Evolutionary conservation across 2,888 invertebrate species (phyloP), one percentile per base, ranked within the genome.

Genomic region (Tiphia femorata): DNA sequence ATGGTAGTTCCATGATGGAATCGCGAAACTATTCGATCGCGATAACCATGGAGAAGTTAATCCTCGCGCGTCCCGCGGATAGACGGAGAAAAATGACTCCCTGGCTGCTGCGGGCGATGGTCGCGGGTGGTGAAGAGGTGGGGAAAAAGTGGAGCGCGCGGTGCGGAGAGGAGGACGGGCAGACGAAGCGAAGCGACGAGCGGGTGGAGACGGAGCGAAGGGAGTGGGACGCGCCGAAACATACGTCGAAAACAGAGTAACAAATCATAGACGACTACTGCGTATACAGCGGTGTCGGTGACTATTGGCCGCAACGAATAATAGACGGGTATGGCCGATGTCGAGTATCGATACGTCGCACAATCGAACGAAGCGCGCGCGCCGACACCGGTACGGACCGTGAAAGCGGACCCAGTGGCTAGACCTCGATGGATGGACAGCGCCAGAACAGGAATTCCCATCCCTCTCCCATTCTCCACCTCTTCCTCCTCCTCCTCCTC

Each of bases 281-380:
- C 56, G 54, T 62, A 58, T 51, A 60, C 48, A 49, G 50, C 46
- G 55, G 48, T 60, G 57, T 35, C 49, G 51, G 64, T 72, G 76
- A 75, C 71, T 73, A 77, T 76, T 73, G 76, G 74, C 76, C 75
- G 75, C 75, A 75, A 73, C 75, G 72, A 77, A 80, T 77, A 81
- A 80, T 79, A 74, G 77, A 75, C 72, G 73, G 76, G 73, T 68
- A 70, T 51, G 59, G 64, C 73, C 65, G 72, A 78, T 76, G 77
- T 71, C 73, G 72, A 68, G 69, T 71, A 75, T 73, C 78, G 76
- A 78, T 75, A 76, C 67, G 69, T 68, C 70, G 73, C 68, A 77
- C 78, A 78, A 79, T 78, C 76, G 77, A 78, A 76, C 72, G 73
- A 72, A 70, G 62, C 69, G 70, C 67, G n/a, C n/a, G n/a, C n/a